Percentiles rank a stretch among this genome's conserved stretches.
Conservation (phyloP, 2,888 invertebrate species). For the Cancer borealis region DNA sequence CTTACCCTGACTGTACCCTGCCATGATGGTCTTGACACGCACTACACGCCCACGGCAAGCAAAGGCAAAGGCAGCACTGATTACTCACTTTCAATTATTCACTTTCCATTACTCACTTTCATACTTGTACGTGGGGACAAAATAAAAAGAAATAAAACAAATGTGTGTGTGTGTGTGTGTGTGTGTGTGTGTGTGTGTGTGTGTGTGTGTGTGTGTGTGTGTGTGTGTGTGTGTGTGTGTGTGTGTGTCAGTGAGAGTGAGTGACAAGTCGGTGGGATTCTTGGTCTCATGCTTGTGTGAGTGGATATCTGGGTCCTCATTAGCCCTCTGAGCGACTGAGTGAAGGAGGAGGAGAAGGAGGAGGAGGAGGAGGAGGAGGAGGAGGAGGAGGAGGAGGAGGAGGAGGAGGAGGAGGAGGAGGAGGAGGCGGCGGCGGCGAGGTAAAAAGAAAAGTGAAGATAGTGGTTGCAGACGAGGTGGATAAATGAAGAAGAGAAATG, state of each 20-base stretch:
- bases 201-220: not conserved
- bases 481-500: not conserved
- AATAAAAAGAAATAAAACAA: too few relatives aligned
- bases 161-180: too few relatives aligned
- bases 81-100: too few relatives aligned
- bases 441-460: not conserved
- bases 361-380: not conserved
- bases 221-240: constrained; percentile 23
- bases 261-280: not conserved
- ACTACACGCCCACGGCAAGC: too few relatives aligned
- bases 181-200: too few relatives aligned
- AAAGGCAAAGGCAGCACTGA: too few relatives aligned
- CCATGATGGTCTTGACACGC: too few relatives aligned
- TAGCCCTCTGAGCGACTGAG: not conserved
- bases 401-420: not conserved
- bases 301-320: not conserved
- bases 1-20: too few relatives aligned
- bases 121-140: too few relatives aligned
- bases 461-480: not conserved
- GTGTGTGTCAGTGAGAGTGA: not conserved
- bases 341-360: not conserved
- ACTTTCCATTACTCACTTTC: too few relatives aligned
- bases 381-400: not conserved
- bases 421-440: not conserved
- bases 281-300: not conserved